These are phyloP conservation scores for Rhinolophus sinicus DNA, from an alignment of 2,113 vertebrate species.

Conservation along the genomic window DNA sequence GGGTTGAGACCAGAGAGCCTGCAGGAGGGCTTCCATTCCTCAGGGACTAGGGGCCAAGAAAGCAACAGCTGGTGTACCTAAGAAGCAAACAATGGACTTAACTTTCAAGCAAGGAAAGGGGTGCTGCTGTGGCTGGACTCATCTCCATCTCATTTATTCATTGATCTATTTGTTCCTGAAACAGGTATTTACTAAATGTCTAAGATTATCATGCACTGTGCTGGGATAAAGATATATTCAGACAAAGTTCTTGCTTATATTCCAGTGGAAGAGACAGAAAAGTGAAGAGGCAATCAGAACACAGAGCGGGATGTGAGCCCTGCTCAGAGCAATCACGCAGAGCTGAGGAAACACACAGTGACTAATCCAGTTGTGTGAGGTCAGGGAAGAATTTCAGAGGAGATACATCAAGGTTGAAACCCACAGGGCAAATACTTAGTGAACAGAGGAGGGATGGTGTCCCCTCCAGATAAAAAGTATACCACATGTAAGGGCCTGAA, in stretches of 20 bases:
- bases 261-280: not conserved
- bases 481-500: not conserved
- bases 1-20: not conserved
- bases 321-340: not conserved
- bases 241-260: not conserved
- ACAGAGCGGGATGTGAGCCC: not conserved
- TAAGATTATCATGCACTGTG: not conserved
- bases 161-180: not conserved
- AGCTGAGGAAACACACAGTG: not conserved
- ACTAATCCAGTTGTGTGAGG: not conserved
- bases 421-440: not conserved
- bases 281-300: not conserved
- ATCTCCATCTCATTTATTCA: not conserved
- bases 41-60: too few relatives aligned
- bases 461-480: accelerated
- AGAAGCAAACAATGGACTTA: not conserved
- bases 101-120: not conserved
- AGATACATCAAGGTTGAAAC: not conserved
- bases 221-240: not conserved
- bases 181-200: not conserved
- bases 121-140: not conserved
- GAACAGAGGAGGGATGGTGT: not conserved
- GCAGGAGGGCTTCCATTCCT: not conserved
- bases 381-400: not conserved
- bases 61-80: not conserved